Evolutionary conservation across 2,113 vertebrate genomes (phyloP), one percentile per base, ranked within the genome.

Genomic region (Trogon surrucura): DNA sequence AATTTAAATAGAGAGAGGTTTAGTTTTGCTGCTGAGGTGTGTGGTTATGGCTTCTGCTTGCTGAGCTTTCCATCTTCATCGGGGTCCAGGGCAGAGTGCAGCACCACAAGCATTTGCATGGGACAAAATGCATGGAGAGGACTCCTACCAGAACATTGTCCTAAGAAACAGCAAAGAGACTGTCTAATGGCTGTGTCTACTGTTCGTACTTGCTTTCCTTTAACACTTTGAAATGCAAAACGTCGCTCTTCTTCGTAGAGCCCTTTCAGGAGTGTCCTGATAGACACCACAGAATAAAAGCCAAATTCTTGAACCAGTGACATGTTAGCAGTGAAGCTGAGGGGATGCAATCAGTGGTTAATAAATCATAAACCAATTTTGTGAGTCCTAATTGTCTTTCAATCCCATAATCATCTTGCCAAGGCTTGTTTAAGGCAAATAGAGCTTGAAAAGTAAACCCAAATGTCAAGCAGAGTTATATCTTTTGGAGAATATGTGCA

Each of bases 401-500:
- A 66, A 95, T 61, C 34, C 21, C 44, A 41, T 38, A 30, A 88
- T 57, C 25, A 36, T 56, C 20, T 82, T 75, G 30, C 34, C 36
- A 53, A 41, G 70, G 34, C 11, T 57, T 9, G 0, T 53, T 81
- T 58, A 80, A 93, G 50, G 58, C 36, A 93, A 80, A 85, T 10
- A 79, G 16, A 48, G 11, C 36, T 85, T 71, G 45, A 61, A 79
- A 88, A 82, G 36, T 72, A 69, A 88, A 71, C 12, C 29, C 2
- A n/a, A 80, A 48, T 5, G 11, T 41, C 58, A 41, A 48, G 41
- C 22, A 50, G 30, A 47, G 32, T 32, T 70, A 6, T 16, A 11
- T 18, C 17, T 70, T n/a, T 57, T 60, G 41, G 30, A 26, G 38
- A 61, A 41, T 4, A 26, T 0, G 0, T 62, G 41, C 71, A 58